Evolutionary conservation across 2,888 invertebrate genomes (phyloP).

Genomic region (Cerceris ruficornis): DNA sequence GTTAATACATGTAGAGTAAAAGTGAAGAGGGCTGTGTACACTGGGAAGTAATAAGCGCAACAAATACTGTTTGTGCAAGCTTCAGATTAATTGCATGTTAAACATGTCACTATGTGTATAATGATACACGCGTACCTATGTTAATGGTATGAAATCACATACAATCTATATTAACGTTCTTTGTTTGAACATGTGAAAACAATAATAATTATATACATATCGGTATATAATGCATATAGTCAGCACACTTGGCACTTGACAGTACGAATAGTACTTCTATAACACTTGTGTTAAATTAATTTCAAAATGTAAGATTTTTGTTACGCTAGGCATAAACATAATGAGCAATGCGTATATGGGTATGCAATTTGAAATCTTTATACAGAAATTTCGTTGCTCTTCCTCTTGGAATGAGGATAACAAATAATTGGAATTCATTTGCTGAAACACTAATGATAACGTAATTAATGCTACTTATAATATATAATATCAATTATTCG

Average conservation of each 20-base stretch:
- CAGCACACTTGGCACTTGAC: conserved; percentile 73
- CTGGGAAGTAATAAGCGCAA: conserved; percentile 80
- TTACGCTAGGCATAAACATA: conserved; percentile 41
- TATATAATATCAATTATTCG: conserved; percentile 18
- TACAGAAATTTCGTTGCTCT: not conserved
- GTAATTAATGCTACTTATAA: not conserved
- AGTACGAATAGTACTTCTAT: conserved; percentile 61
- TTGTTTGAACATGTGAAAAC: conserved; percentile 76
- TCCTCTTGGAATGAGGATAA: not conserved
- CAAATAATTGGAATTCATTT: too few relatives aligned
- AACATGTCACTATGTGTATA: conserved; percentile 81
- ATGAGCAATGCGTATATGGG: conserved; percentile 36
- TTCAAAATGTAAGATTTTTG: conserved; percentile 51
- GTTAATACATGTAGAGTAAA: conserved; percentile 61
- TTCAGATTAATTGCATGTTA: conserved; percentile 81
- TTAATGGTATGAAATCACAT: conserved; percentile 77
- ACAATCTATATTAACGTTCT: conserved; percentile 76
- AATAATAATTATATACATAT: conserved; percentile 78
- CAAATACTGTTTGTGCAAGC: conserved; percentile 80
- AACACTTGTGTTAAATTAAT: conserved; percentile 47
- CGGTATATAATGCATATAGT: conserved; percentile 77
- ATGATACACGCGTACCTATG: conserved; percentile 78
- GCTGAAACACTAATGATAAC: too few relatives aligned
- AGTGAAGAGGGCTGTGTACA: conserved; percentile 76
- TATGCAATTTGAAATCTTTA: not conserved